Percentiles rank a stretch among this genome's conserved stretches.
phyloP scores from a whole-genome alignment of 2,113 vertebrate species.

The Gallinago jamesoni region DNA sequence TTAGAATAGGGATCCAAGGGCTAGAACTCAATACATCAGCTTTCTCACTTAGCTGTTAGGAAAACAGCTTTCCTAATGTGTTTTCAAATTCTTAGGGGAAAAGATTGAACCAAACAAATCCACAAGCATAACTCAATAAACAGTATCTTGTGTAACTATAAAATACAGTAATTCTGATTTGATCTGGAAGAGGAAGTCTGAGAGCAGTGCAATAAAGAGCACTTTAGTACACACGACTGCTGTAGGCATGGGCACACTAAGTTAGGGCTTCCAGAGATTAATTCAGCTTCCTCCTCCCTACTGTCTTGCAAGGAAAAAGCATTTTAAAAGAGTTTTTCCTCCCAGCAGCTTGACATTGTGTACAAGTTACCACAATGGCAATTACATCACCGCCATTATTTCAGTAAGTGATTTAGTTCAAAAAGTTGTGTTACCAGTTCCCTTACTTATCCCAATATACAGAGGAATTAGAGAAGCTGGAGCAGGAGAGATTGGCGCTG shows the following conservation, averaged over 20 bases:
- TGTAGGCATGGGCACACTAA: neutral
- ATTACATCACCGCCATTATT: neutral
- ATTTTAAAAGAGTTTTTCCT: neutral
- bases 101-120: neutral
- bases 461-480: slow-evolving; percentile 89
- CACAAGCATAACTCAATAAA: neutral
- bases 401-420: neutral
- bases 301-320: neutral
- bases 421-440: neutral
- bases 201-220: neutral
- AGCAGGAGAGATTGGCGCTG: slow-evolving; percentile 83
- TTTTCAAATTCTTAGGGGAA: neutral
- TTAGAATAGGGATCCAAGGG: neutral
- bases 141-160: neutral
- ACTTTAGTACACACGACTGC: neutral
- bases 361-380: neutral
- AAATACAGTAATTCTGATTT: neutral
- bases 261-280: neutral
- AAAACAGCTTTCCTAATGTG: neutral
- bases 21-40: neutral
- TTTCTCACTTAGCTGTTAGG: neutral
- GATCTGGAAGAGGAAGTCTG: neutral
- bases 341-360: neutral
- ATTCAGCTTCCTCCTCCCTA: neutral
- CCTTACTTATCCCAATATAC: slow-evolving; percentile 15